Evolutionary conservation across 2,888 invertebrate genomes (phyloP).

Genomic region (Kryphioiulus occultus): DNA sequence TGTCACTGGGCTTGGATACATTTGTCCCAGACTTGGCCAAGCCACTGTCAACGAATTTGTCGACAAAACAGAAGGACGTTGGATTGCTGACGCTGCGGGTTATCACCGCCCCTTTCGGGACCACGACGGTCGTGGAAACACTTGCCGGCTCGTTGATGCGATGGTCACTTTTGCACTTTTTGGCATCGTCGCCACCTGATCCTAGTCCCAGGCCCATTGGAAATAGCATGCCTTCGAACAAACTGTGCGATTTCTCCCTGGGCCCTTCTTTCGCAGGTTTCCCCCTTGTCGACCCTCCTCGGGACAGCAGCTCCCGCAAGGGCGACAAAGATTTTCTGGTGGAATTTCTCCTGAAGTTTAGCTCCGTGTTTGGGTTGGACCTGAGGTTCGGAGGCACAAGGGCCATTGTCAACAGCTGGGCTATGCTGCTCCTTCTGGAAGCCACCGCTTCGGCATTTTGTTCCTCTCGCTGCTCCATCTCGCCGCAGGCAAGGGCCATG

Average conservation of each 20-base stretch:
- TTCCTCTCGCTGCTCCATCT: constrained; percentile 42
- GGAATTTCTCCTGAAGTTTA: neutral
- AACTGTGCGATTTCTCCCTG: constrained; percentile 39
- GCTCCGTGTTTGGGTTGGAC: neutral
- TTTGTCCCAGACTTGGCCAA: neutral
- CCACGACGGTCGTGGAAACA: no score
- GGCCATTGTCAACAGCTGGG: constrained; percentile 44
- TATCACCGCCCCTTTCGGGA: neutral
- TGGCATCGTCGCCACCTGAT: neutral
- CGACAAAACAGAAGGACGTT: neutral
- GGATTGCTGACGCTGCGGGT: constrained; percentile 37
- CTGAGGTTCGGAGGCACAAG: constrained; percentile 20
- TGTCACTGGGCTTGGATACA: neutral
- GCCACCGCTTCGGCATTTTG: neutral
- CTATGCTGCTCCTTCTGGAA: constrained; percentile 35
- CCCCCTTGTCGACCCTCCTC: neutral
- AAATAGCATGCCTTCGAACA: constrained; percentile 43
- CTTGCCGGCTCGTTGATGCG: neutral
- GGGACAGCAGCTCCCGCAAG: neutral
- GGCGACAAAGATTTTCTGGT: constrained; percentile 22
- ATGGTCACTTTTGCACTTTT: constrained; percentile 35
- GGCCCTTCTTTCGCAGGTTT: neutral
- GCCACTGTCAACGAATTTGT: constrained; percentile 32
- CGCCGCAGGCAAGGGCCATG: constrained; percentile 53
- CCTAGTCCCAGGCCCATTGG: neutral